Evolutionary conservation across 1,140 invertebrate genomes (phyloP).

Genomic region (Octopus bimaculoides): DNA sequence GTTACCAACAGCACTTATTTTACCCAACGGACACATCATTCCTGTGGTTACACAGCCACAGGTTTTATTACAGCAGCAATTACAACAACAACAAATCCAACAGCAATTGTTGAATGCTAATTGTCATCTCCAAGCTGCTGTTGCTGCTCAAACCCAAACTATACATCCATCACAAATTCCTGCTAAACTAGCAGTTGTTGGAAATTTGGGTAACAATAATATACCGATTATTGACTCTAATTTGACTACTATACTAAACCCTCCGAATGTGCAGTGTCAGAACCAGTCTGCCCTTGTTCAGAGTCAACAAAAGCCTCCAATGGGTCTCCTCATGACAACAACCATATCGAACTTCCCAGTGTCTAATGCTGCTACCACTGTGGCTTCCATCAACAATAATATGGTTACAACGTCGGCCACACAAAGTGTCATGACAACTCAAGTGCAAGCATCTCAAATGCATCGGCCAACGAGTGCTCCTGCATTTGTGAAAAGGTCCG

Average conservation of each 20-base stretch:
- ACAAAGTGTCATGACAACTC: slow-evolving; percentile 31
- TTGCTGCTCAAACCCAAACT: not conserved
- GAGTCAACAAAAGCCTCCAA: slow-evolving; percentile 10
- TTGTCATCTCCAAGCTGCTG: not conserved
- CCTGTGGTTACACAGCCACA: slow-evolving; percentile 57
- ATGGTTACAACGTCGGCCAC: slow-evolving; percentile 26
- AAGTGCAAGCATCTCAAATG: slow-evolving; percentile 22
- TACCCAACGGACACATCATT: slow-evolving; percentile 58
- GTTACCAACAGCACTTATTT: slow-evolving; percentile 53
- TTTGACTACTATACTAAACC: slow-evolving; percentile 5
- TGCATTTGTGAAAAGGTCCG: slow-evolving; percentile 1
- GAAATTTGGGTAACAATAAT: not conserved
- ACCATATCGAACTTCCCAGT: slow-evolving; percentile 24
- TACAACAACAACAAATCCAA: slow-evolving; percentile 10
- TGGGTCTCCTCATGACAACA: slow-evolving; percentile 34
- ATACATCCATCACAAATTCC: slow-evolving; percentile 1
- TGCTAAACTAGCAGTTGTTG: not conserved
- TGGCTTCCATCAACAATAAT: slow-evolving; percentile 21
- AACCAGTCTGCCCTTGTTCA: slow-evolving; percentile 7
- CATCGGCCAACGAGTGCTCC: slow-evolving; percentile 10
- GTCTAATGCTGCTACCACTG: slow-evolving; percentile 18
- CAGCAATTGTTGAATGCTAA: slow-evolving; percentile 10
- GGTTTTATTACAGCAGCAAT: slow-evolving; percentile 25
- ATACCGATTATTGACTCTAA: not conserved
- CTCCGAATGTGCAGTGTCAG: not conserved